A percentile compares a stretch with the other conserved stretches of the same genome.
Conservation (phyloP, 2,113 vertebrate genomes). For the Danio rerio region DNA sequence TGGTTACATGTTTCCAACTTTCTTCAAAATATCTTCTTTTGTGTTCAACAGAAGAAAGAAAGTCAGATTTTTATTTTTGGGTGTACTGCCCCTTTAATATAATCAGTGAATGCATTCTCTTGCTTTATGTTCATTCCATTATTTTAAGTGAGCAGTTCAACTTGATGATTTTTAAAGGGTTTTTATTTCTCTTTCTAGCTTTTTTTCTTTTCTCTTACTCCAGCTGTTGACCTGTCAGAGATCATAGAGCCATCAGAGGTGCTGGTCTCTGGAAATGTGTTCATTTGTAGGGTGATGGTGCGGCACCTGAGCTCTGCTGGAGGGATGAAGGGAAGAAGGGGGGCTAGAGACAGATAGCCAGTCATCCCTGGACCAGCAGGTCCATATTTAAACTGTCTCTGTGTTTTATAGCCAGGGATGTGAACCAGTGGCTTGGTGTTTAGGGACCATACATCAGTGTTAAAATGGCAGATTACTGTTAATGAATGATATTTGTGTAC, state of each 20-base stretch:
- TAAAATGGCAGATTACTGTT: conserved; percentile 93
- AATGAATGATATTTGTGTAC: conserved; percentile 91
- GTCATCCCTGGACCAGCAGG: conserved; percentile 84
- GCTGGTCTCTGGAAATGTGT: conserved; percentile 66
- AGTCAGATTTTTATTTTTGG: too few species aligned
- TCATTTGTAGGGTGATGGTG: conserved; percentile 72
- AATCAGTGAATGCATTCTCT: neutral
- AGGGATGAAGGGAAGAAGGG: conserved; percentile 37
- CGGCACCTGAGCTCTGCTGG: conserved; percentile 68
- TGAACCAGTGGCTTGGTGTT: conserved; percentile 78
- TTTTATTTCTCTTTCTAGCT: conserved; percentile 14
- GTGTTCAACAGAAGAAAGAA: too few species aligned
- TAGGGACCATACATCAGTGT: conserved; percentile 88
- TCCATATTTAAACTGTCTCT: conserved; percentile 93
- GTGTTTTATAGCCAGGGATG: conserved; percentile 90
- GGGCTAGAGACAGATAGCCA: conserved; percentile 84
- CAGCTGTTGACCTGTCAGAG: conserved; percentile 61
- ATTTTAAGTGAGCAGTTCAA: neutral
- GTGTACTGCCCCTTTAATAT: too few species aligned
- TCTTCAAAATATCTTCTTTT: too few species aligned
- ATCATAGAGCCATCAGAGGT: conserved; percentile 63
- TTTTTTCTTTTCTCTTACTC: conserved; percentile 41
- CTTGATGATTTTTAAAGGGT: conserved; percentile 12
- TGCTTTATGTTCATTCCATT: neutral
- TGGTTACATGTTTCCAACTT: too few species aligned